Evolutionary conservation across 2,797 vertebrate species (phyloP), one percentile per base, ranked within the genome.

Genomic region (Gallinago nigripennis): DNA sequence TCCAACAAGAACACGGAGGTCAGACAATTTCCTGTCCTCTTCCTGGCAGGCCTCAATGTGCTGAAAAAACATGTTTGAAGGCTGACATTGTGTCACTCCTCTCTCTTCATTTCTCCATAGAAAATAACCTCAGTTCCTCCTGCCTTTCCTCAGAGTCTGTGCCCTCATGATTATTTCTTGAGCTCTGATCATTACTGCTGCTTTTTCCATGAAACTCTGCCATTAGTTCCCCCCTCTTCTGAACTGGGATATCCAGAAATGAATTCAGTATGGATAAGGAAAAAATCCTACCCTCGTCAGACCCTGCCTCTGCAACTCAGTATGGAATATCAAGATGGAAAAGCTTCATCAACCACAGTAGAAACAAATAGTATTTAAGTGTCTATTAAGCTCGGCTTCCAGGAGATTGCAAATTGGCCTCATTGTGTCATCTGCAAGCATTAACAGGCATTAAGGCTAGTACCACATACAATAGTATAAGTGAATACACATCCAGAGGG

Each of bases 11-110:
- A 70, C 75, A 79, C 17, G 63, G 56, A 77, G 70, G 77, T 79
- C 90, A 93, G 58, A 76, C 30, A 57, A n/a, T 79, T 97, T 95
- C 94, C 95, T 93, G 56, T 46, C 48, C 60, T 86, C 56, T 84
- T 45, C 35, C 70, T 86, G 90, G 43, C 81, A 86, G 57, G 35
- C 58, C 80, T 76, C 7, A 0, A 76, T 77, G 54, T 45, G n/a
- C 93, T 79, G 31, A 84, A 88, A 71, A 94, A 82, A 7, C 35
- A 46, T 10, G 1, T 84, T 82, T 88, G 63, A 95, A 86, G 48
- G 43, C 56, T 92, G 73, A 70, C 33, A 88, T 46, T 20, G 9
- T 46, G 70, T 56, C 93, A 82, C 43, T 93, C 41, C 50, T 57
- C 45, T 73, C 24, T 83, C 61, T 75, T 60, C 18, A 64, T 73